Evolutionary conservation across 1,140 invertebrate species (phyloP), one percentile per base, ranked within the genome.

Genomic region (Theocolax elegans): DNA sequence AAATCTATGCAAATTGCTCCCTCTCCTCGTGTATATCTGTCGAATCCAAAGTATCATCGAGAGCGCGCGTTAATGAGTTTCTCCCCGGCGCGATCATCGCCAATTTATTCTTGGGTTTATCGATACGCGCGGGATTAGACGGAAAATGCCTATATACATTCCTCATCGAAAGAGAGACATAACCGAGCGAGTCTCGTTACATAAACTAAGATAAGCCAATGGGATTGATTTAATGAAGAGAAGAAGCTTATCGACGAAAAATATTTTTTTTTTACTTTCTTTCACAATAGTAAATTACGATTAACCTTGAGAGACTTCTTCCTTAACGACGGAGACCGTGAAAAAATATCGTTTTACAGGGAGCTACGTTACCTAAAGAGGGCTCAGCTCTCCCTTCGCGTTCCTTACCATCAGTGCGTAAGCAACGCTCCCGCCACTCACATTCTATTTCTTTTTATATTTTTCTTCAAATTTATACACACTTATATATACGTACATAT

Each of bases 1-100:
- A 69, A 51, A 69, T 69, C 49, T 69, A 63, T 69, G 67, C 49
- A 69, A 69, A 69, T 69, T 69, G 51, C 29, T 15, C n/a, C 3
- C 48, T 17, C 44, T 13, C 40, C 2, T 44, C 29, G n/a, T n/a
- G n/a, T n/a, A n/a, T n/a, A n/a, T n/a, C n/a, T n/a, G n/a, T n/a
- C n/a, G n/a, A n/a, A n/a, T 49, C 44, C 13, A 2, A 3, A 54
- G 15, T 35, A 49, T 44, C 60, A 23, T 49, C 44, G 44, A 9
- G 60, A 23, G 21, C 17, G 19, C 19, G 42, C 66, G 23, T 42
- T 68, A 60, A 68, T 68, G 46, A 68, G 29, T 60, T 68, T 60
- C 65, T 67, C 40, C 17, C 27, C 42, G 10, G 31, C 31, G 31
- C 21, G 31, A 65, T 65, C 31, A 19, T 27, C 49, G 46, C 6